Conservation (phyloP, 1,140 invertebrate species). For the Monomorium pharaonis region DNA sequence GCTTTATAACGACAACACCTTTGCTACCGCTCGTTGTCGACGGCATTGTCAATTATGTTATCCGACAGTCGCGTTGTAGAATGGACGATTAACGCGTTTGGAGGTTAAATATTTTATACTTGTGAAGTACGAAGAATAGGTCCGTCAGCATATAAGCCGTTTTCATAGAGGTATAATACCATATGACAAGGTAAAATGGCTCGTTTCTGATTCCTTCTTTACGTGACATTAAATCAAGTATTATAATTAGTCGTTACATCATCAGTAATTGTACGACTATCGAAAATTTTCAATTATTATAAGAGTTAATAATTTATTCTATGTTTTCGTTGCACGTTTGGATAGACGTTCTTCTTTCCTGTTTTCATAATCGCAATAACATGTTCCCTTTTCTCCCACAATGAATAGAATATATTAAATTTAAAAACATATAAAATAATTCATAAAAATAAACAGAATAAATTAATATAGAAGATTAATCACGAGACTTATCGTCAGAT, state of each 20-base stretch:
- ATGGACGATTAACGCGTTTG: conserved; percentile 13
- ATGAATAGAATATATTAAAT: neutral
- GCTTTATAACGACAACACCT: conserved; percentile 42
- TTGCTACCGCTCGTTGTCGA: conserved; percentile 41
- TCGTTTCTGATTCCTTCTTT: conserved; percentile 5
- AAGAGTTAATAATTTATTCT: neutral
- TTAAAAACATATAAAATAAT: too few relatives aligned
- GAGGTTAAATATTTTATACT: conserved; percentile 25
- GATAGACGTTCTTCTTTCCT: neutral
- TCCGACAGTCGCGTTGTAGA: conserved; percentile 21
- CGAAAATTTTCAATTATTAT: neutral
- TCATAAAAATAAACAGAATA: too few relatives aligned
- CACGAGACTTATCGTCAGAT: neutral
- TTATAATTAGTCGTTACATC: neutral
- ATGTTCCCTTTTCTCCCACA: neutral
- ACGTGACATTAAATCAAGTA: conserved; percentile 38
- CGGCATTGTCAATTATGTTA: conserved; percentile 16
- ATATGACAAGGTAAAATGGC: neutral
- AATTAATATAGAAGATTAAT: too few relatives aligned
- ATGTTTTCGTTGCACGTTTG: neutral
- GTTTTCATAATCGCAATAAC: neutral
- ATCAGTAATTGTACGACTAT: neutral
- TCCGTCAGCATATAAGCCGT: neutral
- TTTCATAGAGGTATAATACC: conserved; percentile 24
- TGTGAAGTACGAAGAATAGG: neutral